Base-by-base conservation (phyloP, 2,113 vertebrate species). In the Gorsachius goisagi region DNA sequence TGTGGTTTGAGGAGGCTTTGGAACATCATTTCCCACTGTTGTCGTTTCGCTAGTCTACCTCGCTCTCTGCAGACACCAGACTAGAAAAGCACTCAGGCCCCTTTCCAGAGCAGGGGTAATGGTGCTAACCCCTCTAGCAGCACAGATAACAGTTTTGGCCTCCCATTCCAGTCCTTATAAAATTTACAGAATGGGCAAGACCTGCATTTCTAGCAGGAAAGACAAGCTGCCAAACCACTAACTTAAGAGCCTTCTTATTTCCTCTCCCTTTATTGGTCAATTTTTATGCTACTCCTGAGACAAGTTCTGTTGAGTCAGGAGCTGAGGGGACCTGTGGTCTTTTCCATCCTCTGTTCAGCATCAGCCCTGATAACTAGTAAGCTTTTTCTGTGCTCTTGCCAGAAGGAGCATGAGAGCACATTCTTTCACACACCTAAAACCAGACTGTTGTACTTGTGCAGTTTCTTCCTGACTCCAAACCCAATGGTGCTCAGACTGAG, bases 281-380 rank as follows among this genome's bases (percentile, higher is more conserved):
- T 88, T 88, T 93, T 96, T 88, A 68, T 56, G 79, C 68, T 89
- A 47, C 82, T 94, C 76, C 80, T 1, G 22, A 77, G 90, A 93
- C 55, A 88, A 91, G 75, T 62, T 77, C 79, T 84, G 59, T 87
- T 89, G 68, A 93, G 56, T 71, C 24, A 23, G 79, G 67, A 77
- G 39, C 74, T 90, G 79, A 86, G 53, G 79, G 33, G 52, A 81
- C 88, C 32, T 53, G 2, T 52, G 71, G 18, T 75, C 84, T 93
- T 96, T 81, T 78, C 66, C 66, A 78, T 66, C 53, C 58, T 84
- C 82, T 88, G 45, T 59, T 94, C 69, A 85, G 49, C 62, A 56
- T 84, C 85, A 87, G 33, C 33, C 45, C 55, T 72, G 60, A 62
- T 88, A 22, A 27, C 68, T 89, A 56, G 13, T 60, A 52, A 81